Base-by-base conservation (phyloP, 2,113 vertebrate genomes). In the Cricetomys ansorgei region DNA sequence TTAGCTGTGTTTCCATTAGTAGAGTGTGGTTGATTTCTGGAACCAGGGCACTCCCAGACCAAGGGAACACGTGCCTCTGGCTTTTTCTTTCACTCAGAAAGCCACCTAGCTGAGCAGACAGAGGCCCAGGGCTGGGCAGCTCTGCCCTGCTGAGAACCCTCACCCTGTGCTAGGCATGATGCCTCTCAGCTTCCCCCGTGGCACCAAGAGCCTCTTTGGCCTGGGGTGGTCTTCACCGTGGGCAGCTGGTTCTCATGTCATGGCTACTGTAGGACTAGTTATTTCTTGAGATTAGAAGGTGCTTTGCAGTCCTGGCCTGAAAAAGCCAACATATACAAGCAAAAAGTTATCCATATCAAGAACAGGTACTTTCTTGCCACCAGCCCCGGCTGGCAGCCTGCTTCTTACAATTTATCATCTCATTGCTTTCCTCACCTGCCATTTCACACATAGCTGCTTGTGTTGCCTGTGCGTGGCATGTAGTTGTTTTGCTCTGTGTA, bases 401-500 rank as follows among this genome's bases (percentile, higher is more conserved):
- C 96, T 96, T 85, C 97, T 97, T 95, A 96, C 94, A 87, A 91
- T 94, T 97, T 91, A 96, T 97, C 89, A 89, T 92, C 97, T 84
- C 85, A 89, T 97, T 73, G 97, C 97, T 97, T 97, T 95, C 97
- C 97, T 98, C 97, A 76, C 98, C 98, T 57, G 96, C 94, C 96
- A 48, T 97, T 94, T 57, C 93, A 72, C 21, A 34, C 5, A 37
- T 45, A 67, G 96, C 95, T 94, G 95, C 95, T 85, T 25, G 45
- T 40, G 92, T 57, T 91, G 80, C 96, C 88, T 50, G 11, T 23
- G 55, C 31, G 86, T 83, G 92, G 89, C 34, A 7, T 80, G 95
- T 92, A 27, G 4, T 83, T 40, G 48, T 87, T 87, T 87, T 87
- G 89, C 88, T 81, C 31, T 86, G 59, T 98, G 96, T 97, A 80